A percentile compares a stretch with the other conserved stretches of the same genome.
Conservation (phyloP, 2,797 vertebrate genomes). For the Champsocephalus esox region DNA sequence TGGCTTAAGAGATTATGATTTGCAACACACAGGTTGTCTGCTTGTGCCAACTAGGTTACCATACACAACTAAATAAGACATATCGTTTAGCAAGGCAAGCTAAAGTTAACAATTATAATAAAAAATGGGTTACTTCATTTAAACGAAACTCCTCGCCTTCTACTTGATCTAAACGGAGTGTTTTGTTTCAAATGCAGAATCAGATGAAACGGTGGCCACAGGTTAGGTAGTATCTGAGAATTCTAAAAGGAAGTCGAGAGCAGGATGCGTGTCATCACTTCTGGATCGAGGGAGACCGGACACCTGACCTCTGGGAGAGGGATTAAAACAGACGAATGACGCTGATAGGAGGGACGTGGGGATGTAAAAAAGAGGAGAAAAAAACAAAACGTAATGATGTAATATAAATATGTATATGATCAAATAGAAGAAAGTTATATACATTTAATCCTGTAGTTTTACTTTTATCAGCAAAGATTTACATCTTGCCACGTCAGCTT, state of each 20-base stretch:
- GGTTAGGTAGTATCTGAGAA: no score
- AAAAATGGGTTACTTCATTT: no score
- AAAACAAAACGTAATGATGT: not conserved
- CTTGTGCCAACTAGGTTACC: not conserved
- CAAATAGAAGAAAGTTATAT: not conserved
- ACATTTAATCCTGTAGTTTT: no score
- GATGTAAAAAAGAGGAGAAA: not conserved
- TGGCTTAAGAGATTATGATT: not conserved
- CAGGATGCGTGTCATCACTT: constrained; percentile 27
- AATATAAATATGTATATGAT: not conserved
- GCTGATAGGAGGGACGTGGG: not conserved
- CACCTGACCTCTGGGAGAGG: constrained; percentile 32
- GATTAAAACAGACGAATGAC: constrained; percentile 1
- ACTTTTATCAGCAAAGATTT: not conserved
- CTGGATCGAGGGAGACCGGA: constrained; percentile 20
- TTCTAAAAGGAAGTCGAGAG: constrained; percentile 34
- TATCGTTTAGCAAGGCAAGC: no score
- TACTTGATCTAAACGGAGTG: no score
- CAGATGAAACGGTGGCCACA: not conserved
- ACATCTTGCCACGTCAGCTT: not conserved
- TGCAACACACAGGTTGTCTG: not conserved
- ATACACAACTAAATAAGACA: not conserved
- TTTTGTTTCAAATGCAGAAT: not conserved
- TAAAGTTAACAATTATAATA: not conserved
- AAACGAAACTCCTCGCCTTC: not conserved